phyloP scores from a whole-genome alignment of 2,888 invertebrate species.

The Adelognathus sp. region DNA sequence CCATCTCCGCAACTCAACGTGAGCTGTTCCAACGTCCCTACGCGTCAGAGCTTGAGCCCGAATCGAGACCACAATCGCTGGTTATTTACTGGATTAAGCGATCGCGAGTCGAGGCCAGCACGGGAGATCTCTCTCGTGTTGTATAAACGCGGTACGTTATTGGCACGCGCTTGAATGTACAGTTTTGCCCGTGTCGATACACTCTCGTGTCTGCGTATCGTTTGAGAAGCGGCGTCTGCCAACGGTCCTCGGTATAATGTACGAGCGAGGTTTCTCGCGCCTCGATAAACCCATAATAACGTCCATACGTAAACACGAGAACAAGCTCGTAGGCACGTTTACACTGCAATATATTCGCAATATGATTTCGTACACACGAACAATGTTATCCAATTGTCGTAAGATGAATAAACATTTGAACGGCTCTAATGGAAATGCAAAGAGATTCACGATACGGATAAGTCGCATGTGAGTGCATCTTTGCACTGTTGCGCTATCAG shows the following conservation, averaged over 20 bases:
- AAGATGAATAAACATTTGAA: slow-evolving; percentile 40
- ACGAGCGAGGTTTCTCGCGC: slow-evolving; percentile 11
- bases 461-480: slow-evolving; percentile 9
- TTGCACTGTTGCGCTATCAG: slow-evolving; percentile 37
- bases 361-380: not conserved
- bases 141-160: slow-evolving; percentile 14
- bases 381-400: slow-evolving; percentile 12
- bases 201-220: not conserved
- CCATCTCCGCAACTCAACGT: not conserved
- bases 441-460: not conserved
- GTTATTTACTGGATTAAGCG: slow-evolving; percentile 8
- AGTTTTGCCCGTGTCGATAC: not conserved
- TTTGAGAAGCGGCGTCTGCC: slow-evolving; percentile 5
- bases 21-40: not conserved
- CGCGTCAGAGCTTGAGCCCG: not conserved
- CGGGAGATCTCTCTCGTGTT: slow-evolving; percentile 5
- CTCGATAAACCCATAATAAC: slow-evolving; percentile 31
- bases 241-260: not conserved
- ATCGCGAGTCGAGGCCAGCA: not conserved
- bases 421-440: slow-evolving; percentile 3
- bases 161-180: slow-evolving; percentile 1
- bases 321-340: not conserved
- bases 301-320: not conserved
- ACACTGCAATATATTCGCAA: slow-evolving; percentile 6
- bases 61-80: slow-evolving; percentile 14